phyloP scores from a whole-genome alignment of 2,888 invertebrate genomes.

The Malachius bipustulatus region DNA sequence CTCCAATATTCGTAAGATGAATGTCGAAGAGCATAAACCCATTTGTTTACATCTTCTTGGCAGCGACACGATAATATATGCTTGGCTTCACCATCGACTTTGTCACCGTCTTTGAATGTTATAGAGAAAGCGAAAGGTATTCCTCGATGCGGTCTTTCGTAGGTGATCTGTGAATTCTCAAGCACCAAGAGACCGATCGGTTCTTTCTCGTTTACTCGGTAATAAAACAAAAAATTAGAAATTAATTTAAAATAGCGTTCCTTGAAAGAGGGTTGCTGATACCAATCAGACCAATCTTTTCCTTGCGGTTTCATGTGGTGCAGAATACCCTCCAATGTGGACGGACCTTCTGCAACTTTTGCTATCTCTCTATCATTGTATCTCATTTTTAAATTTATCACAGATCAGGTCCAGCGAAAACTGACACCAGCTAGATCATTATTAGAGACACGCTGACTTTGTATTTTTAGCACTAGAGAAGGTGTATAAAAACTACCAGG shows the following conservation, averaged over 20 bases:
- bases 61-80: slow-evolving; percentile 61
- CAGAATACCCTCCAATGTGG: slow-evolving; percentile 57
- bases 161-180: slow-evolving; percentile 58
- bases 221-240: slow-evolving; percentile 65
- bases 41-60: slow-evolving; percentile 56
- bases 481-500: too few species aligned
- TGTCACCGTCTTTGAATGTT: slow-evolving; percentile 47
- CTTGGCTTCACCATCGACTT: slow-evolving; percentile 41
- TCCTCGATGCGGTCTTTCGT: slow-evolving; percentile 51
- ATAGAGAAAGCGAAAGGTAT: slow-evolving; percentile 66
- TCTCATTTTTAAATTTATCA: slow-evolving; percentile 45
- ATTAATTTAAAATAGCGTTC: slow-evolving; percentile 67
- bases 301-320: slow-evolving; percentile 55
- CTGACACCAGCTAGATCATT: too few species aligned
- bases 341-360: slow-evolving; percentile 45
- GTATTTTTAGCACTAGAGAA: too few species aligned
- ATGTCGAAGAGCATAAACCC: slow-evolving; percentile 54
- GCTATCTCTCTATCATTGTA: slow-evolving; percentile 59
- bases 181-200: slow-evolving; percentile 63
- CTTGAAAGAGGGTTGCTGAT: slow-evolving; percentile 44
- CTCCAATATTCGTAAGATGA: slow-evolving; percentile 63
- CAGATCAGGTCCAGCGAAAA: too few species aligned
- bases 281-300: slow-evolving; percentile 40
- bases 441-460: too few species aligned
- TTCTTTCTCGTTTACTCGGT: slow-evolving; percentile 53